Conservation (phyloP, 2,888 invertebrate genomes). For the Odontothrips loti region DNA sequence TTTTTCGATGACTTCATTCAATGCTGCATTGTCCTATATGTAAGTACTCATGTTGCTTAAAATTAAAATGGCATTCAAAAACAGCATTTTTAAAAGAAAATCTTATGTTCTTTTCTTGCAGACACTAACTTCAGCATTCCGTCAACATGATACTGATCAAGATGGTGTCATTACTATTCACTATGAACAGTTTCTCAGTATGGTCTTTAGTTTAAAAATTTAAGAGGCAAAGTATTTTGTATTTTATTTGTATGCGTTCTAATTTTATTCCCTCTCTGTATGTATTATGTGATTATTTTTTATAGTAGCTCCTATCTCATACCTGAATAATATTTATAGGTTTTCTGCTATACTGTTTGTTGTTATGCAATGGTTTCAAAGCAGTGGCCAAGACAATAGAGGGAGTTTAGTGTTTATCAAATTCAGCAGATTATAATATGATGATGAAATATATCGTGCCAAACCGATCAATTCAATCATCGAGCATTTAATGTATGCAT, state of each 20-base stretch:
- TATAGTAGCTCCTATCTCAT: no score
- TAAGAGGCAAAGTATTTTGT: constrained; percentile 30
- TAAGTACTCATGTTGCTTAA: constrained; percentile 54
- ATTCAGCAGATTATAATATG: no score
- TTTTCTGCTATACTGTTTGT: no score
- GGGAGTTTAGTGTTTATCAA: no score
- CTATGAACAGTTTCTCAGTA: constrained; percentile 91
- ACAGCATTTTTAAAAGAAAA: constrained; percentile 30
- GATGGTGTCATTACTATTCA: constrained; percentile 93
- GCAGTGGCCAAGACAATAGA: no score
- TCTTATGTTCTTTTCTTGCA: constrained; percentile 51
- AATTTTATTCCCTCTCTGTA: not conserved
- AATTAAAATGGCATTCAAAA: constrained; percentile 3
- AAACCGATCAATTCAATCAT: no score
- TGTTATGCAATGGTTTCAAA: no score
- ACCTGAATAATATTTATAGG: no score
- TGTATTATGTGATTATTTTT: no score
- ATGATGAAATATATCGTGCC: no score
- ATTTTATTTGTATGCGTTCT: not conserved
- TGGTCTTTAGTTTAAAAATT: constrained; percentile 58
- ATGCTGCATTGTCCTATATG: constrained; percentile 87
- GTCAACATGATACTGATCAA: constrained; percentile 83
- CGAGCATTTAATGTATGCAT: no score
- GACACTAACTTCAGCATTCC: constrained; percentile 85
- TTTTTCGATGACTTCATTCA: constrained; percentile 98